Conservation (phyloP, 2,113 vertebrate genomes). For the Prunella himalayana region DNA sequence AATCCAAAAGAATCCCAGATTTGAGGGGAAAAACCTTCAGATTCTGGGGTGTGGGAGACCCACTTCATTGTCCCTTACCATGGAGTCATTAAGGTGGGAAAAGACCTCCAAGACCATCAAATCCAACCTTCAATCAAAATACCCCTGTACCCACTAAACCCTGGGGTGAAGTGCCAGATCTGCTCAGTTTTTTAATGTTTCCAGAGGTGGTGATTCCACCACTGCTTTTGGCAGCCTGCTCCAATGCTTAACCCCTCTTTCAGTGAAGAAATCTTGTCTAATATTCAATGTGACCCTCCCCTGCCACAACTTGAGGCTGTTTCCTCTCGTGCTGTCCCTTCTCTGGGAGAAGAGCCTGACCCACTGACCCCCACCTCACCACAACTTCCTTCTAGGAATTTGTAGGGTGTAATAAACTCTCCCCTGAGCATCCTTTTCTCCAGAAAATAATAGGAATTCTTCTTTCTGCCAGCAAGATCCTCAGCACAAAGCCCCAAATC, state of each 20-base stretch:
- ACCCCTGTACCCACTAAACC: not conserved
- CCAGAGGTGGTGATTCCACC: not conserved
- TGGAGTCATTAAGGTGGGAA: not conserved
- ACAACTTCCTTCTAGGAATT: not conserved
- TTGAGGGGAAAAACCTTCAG: not conserved
- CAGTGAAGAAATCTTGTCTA: not conserved
- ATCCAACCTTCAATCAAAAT: no score
- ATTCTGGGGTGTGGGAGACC: rapidly evolving
- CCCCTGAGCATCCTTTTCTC: not conserved
- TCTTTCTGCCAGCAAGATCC: not conserved
- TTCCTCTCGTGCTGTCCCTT: not conserved
- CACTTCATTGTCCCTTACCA: not conserved
- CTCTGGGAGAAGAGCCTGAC: not conserved
- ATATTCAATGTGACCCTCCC: not conserved
- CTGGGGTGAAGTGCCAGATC: no score
- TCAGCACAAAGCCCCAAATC: not conserved
- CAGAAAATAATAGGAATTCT: not conserved
- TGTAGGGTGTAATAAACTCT: not conserved
- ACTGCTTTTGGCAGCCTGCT: not conserved
- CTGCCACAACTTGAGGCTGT: not conserved
- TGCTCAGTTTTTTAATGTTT: not conserved
- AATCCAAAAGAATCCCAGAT: not conserved
- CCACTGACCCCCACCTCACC: not conserved
- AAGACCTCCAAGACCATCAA: not conserved
- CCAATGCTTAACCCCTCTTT: not conserved